Conservation (phyloP, 1,140 invertebrate genomes). For the Choristoneura fumiferana region DNA sequence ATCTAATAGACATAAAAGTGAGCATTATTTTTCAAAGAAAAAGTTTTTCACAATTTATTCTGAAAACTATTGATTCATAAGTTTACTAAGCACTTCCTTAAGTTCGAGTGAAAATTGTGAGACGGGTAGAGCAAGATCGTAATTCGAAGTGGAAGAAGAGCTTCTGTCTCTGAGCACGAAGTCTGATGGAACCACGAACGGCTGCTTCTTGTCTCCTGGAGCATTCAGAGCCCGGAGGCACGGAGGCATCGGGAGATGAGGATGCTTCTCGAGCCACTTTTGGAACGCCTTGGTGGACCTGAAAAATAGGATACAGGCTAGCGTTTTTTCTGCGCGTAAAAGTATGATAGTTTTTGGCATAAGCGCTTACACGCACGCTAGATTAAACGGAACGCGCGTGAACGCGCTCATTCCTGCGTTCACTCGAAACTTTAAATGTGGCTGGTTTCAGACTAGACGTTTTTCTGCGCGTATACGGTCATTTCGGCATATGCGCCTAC, state of each 20-base stretch:
- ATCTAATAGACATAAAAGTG: no score
- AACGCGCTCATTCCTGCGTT: no score
- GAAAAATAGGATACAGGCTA: slow-evolving; percentile 25
- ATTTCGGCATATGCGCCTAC: no score
- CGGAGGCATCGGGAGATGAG: slow-evolving; percentile 62
- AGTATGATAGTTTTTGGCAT: no score
- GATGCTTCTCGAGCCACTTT: slow-evolving; percentile 59
- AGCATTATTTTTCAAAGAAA: no score
- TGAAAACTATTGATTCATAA: slow-evolving; percentile 46
- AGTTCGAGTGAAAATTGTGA: slow-evolving; percentile 60
- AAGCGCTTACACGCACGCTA: no score
- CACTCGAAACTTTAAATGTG: no score
- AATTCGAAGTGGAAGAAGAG: slow-evolving; percentile 25
- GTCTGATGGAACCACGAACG: slow-evolving; percentile 63
- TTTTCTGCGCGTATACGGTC: no score
- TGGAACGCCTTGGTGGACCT: slow-evolving; percentile 74
- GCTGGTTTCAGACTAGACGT: no score
- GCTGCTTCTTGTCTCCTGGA: slow-evolving; percentile 53
- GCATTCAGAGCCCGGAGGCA: slow-evolving; percentile 46
- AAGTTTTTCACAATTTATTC: no score
- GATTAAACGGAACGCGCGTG: no score
- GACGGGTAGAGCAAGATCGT: slow-evolving; percentile 57
- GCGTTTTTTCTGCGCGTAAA: no score
- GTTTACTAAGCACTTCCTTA: slow-evolving; percentile 60
- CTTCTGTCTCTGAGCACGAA: slow-evolving; percentile 43